Conservation (phyloP, 1,140 invertebrate species). For the Acromyrmex heyeri region DNA sequence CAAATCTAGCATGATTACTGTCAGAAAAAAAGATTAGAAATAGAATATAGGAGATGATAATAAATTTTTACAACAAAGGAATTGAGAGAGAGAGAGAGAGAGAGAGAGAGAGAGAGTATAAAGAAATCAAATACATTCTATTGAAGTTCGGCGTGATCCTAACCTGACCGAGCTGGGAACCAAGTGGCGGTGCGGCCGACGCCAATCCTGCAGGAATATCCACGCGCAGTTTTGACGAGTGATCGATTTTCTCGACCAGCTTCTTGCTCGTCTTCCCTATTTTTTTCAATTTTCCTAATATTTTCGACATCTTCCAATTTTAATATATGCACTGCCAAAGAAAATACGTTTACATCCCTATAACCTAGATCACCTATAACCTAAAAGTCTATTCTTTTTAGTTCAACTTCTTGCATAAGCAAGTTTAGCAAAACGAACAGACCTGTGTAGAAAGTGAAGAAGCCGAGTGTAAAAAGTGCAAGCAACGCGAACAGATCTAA, state of each 20-base stretch:
- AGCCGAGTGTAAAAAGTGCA: no score
- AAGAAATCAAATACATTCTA: neutral
- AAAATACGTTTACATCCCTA: no score
- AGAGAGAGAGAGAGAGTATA: neutral
- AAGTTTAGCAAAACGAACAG: no score
- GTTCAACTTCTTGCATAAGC: no score
- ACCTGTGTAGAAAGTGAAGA: no score
- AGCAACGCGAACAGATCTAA: no score
- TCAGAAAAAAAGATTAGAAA: neutral
- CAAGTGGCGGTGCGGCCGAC: constrained; percentile 94
- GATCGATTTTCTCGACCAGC: constrained; percentile 91
- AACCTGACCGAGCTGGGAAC: constrained; percentile 96
- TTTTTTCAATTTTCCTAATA: constrained; percentile 88
- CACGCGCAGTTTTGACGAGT: constrained; percentile 91
- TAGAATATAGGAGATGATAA: neutral
- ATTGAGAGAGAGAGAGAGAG: neutral
- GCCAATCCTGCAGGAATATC: constrained; percentile 96
- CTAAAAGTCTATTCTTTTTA: no score
- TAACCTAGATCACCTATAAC: no score
- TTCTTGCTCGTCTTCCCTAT: constrained; percentile 88
- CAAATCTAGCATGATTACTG: neutral
- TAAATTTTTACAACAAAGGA: neutral
- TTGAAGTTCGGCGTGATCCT: constrained; percentile 44
- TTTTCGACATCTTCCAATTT: constrained; percentile 90
- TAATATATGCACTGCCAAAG: no score